Conservation (phyloP, 2,888 invertebrate species). For the Adela reaumurella region DNA sequence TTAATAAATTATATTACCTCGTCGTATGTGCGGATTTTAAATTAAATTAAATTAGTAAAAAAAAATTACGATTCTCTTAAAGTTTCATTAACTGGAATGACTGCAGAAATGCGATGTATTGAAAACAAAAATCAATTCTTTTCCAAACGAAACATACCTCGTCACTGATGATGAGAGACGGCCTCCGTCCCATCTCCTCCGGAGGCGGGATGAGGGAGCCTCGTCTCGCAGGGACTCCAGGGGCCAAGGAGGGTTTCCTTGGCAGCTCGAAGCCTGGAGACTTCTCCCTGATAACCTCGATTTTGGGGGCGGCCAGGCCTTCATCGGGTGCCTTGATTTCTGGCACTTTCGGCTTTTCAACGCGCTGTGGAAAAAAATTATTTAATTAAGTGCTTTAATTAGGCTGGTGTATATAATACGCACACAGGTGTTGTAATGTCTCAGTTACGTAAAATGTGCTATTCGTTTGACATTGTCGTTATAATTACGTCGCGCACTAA, state of each 20-base stretch:
- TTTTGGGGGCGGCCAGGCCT: conserved; percentile 71
- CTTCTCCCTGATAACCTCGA: conserved; percentile 82
- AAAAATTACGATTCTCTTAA: conserved; percentile 3
- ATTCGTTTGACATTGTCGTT: too few relatives aligned
- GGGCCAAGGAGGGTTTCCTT: conserved; percentile 73
- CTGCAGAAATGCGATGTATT: conserved; percentile 4
- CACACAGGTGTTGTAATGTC: too few relatives aligned
- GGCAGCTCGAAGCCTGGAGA: conserved; percentile 61
- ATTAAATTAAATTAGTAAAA: too few relatives aligned
- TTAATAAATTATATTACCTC: too few relatives aligned
- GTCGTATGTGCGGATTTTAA: too few relatives aligned
- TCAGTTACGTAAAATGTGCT: too few relatives aligned
- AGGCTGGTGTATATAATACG: too few relatives aligned
- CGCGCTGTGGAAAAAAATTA: conserved; percentile 8
- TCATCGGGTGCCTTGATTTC: conserved; percentile 67
- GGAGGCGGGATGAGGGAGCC: conserved; percentile 89
- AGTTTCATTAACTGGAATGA: too few relatives aligned
- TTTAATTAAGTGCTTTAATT: too few relatives aligned
- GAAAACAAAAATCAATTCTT: too few relatives aligned
- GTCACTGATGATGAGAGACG: conserved; percentile 89
- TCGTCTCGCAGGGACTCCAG: conserved; percentile 54
- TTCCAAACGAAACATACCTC: conserved; percentile 66
- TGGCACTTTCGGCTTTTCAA: conserved; percentile 51
- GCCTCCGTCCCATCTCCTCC: conserved; percentile 81
- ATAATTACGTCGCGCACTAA: too few relatives aligned